phyloP scores from a whole-genome alignment of 2,888 invertebrate genomes.

The Macropis europaea region DNA sequence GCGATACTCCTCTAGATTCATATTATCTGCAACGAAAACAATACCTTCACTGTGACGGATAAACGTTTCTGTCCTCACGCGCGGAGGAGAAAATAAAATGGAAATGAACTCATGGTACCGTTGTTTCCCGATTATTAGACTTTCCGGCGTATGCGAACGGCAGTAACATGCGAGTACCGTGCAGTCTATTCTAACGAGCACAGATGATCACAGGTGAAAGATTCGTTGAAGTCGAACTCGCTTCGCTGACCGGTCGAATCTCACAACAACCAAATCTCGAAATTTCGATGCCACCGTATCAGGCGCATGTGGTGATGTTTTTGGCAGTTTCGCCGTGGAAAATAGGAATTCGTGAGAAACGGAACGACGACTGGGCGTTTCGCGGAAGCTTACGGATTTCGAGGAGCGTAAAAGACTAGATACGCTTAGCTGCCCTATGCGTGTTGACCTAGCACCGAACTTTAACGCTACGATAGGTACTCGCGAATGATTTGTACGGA shows the following conservation, averaged over 20 bases:
- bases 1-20: constrained; percentile 78
- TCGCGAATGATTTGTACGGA: constrained; percentile 73
- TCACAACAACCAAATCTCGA: constrained; percentile 78
- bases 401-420: constrained; percentile 17
- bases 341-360: neutral
- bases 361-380: constrained; percentile 1
- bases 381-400: constrained; percentile 34
- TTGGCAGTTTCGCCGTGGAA: constrained; percentile 5
- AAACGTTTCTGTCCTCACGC: too few species aligned
- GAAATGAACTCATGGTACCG: too few species aligned
- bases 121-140: too few species aligned
- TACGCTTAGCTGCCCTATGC: constrained; percentile 42
- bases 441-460: constrained; percentile 70
- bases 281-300: constrained; percentile 76
- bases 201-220: too few species aligned
- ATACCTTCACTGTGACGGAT: neutral
- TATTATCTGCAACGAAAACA: constrained; percentile 65
- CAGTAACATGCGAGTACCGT: too few species aligned
- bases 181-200: too few species aligned
- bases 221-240: neutral
- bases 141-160: too few species aligned
- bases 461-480: constrained; percentile 49
- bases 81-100: too few species aligned
- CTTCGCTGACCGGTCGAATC: constrained; percentile 30
- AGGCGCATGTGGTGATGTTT: constrained; percentile 72